Base-by-base conservation (phyloP, 2,797 vertebrate species). In the Melopsittacus undulatus region DNA sequence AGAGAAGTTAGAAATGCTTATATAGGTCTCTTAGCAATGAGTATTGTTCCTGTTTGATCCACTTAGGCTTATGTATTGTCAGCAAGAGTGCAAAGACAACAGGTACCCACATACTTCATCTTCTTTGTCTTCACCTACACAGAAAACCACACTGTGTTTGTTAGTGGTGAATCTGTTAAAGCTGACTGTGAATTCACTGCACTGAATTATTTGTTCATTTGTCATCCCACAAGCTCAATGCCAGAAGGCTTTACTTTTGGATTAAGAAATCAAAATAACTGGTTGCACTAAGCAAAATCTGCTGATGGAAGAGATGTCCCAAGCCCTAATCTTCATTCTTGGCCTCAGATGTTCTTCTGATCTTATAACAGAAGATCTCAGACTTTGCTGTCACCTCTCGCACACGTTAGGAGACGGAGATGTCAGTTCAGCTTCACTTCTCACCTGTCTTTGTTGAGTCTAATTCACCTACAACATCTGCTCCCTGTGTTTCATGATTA, bases 41-140 rank as follows among this genome's bases (percentile, higher is more conserved):
- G 73, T 62, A 74, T 85, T 90, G 78, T 95, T 95, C 89, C 92
- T 80, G 63, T 94, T 87, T 95, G 96, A 96, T 93, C 94, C 96
- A 95, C 87, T 97, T 96, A 94, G 85, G 87, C 92, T 96, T 91
- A 81, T 74, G 91, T 90, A 78, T 32, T 76, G 94, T 95, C 96
- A 94, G 83, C 89, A 92, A 59, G 89, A 92, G 89, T 15, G 32
- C 66, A 83, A 88, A 92, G 77, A 90, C 95, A 96, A 96, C 95
- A 97, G 89, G 95, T 94, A 81, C 6, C 75, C 82, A 83, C 34
- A 23, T 3, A 56, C 87, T 88, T 45, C 45, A 59, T 43, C 43
- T 43, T 42, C 42, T 43, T 43, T 43, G 43, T 56, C 92, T 69
- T 66, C 6, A 94, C 83, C 94, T 92, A 85, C 91, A 40, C 83